Evolutionary conservation across 2,113 vertebrate genomes (phyloP).

Genomic region (Microtus montanus): DNA sequence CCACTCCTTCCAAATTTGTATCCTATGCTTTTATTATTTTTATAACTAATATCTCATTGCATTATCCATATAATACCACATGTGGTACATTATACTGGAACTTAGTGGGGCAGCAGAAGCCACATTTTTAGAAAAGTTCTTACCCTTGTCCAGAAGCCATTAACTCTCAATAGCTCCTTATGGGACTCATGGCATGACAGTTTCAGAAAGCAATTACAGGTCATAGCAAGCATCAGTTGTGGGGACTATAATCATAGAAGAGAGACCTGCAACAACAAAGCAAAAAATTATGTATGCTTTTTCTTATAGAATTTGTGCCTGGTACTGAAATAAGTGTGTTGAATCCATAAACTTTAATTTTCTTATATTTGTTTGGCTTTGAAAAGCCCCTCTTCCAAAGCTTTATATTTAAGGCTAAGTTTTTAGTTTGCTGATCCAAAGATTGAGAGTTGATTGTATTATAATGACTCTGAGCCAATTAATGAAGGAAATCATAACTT

Average conservation of each 20-base stretch:
- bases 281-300: neutral
- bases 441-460: neutral
- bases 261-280: neutral
- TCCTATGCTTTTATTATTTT: neutral
- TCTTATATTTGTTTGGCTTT: neutral
- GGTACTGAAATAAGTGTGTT: neutral
- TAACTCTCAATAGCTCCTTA: neutral
- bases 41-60: neutral
- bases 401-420: neutral
- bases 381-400: neutral
- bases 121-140: neutral
- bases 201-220: neutral
- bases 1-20: neutral
- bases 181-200: neutral
- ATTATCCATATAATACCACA: neutral
- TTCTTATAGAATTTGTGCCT: neutral
- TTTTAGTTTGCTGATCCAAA: neutral
- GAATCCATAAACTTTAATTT: neutral
- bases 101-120: neutral
- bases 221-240: neutral
- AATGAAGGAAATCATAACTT: neutral
- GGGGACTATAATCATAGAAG: neutral
- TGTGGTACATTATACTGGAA: neutral
- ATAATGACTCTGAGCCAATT: neutral
- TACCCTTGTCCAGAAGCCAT: neutral